Conservation (phyloP, 2,888 invertebrate species). For the Volucella inanis region DNA sequence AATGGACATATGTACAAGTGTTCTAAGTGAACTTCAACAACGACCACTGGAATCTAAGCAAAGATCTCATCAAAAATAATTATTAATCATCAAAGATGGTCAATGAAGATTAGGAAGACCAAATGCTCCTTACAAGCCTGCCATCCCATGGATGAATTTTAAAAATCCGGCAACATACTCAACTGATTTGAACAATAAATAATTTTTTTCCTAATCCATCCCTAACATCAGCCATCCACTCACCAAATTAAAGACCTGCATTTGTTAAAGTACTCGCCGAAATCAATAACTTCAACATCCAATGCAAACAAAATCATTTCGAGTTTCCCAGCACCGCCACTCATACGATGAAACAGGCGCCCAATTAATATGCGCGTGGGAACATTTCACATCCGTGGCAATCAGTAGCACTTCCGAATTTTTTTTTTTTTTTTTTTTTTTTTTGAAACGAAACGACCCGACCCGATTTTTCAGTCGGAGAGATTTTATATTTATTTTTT, state of each 20-base stretch:
- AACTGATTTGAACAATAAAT: no score
- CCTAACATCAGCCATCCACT: background rate
- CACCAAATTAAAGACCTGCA: background rate
- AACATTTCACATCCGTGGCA: conserved; percentile 2
- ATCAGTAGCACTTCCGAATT: conserved; percentile 4
- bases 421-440: background rate
- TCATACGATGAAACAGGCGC: background rate
- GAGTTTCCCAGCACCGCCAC: background rate
- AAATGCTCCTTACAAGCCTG: no score
- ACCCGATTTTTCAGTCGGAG: no score
- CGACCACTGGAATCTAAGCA: background rate
- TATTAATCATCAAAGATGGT: background rate
- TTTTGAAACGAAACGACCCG: no score
- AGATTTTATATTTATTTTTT: no score
- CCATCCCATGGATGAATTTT: no score
- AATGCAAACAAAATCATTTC: background rate
- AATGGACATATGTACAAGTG: background rate
- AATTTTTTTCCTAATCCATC: no score
- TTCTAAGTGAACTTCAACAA: no score
- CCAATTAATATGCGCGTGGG: conserved; percentile 26
- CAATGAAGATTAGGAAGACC: no score
- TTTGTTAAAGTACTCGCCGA: background rate
- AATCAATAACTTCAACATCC: background rate
- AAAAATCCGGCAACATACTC: no score
- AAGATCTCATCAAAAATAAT: background rate